Percentiles rank a stretch among this genome's conserved stretches.
Conservation (phyloP, 2,888 invertebrate species). For the Leptothorax acervorum region DNA sequence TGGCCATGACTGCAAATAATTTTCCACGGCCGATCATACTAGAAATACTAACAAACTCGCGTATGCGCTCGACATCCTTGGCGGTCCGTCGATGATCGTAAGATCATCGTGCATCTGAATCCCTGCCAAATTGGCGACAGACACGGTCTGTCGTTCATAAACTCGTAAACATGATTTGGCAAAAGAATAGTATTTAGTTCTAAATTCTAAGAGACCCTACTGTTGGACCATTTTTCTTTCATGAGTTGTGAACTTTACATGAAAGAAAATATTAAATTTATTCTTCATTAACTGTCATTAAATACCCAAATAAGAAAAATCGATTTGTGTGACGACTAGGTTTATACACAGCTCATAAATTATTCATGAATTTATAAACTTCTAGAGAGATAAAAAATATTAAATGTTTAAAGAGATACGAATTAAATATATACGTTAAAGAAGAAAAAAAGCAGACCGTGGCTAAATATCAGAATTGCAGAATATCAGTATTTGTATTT, state of each 20-base stretch:
- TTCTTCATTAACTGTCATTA: background rate
- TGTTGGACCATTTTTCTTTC: background rate
- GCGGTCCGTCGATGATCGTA: constrained; percentile 23
- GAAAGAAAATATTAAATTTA: background rate
- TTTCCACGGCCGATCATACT: constrained; percentile 25
- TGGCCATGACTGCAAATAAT: constrained; percentile 49
- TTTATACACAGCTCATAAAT: background rate
- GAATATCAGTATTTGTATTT: background rate
- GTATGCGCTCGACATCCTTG: constrained; percentile 28
- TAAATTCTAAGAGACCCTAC: background rate
- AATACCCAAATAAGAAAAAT: background rate
- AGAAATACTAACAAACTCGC: background rate
- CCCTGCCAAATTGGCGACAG: constrained; percentile 30
- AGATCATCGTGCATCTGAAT: constrained; percentile 7
- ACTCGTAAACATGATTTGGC: constrained; percentile 35
- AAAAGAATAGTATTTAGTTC: background rate
- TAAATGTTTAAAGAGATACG: background rate
- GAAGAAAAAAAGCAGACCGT: background rate
- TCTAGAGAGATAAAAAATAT: background rate
- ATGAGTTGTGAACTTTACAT: background rate
- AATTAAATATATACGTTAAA: background rate
- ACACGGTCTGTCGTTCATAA: constrained; percentile 29
- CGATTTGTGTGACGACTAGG: background rate
- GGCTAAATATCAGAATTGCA: background rate
- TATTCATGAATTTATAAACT: background rate